Evolutionary conservation across 2,888 invertebrate genomes (phyloP).

Genomic region (Gastracanthus pulcherrimus): DNA sequence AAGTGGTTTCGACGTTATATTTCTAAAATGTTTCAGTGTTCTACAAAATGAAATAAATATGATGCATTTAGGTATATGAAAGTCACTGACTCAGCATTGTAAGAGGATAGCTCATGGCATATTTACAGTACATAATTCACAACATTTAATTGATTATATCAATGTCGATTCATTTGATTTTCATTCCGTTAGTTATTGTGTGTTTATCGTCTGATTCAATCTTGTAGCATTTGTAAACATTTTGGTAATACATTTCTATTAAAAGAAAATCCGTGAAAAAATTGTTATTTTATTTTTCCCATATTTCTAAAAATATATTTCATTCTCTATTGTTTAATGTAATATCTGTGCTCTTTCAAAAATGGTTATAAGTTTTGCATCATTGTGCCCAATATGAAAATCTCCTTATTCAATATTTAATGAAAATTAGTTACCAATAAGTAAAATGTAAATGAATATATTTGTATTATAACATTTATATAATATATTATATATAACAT

Average conservation of each 20-base stretch:
- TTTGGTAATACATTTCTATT: conserved; percentile 21
- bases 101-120: background rate
- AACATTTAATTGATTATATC: background rate
- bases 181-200: background rate
- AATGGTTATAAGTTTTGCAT: background rate
- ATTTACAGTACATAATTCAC: background rate
- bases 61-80: background rate
- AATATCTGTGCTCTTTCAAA: background rate
- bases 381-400: too few relatives aligned
- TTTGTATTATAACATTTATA: background rate
- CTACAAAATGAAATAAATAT: background rate
- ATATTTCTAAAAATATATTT: background rate
- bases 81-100: background rate
- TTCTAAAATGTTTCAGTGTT: background rate
- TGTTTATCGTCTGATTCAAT: background rate
- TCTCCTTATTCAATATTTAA: too few relatives aligned
- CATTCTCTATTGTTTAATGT: background rate
- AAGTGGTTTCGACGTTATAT: background rate
- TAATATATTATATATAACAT: background rate
- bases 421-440: too few relatives aligned
- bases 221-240: conserved; percentile 18
- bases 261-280: background rate
- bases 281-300: background rate
- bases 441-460: background rate
- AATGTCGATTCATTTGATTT: background rate